phyloP scores from a whole-genome alignment of 2,888 invertebrate genomes.

The Zaprionus lineosus region DNA sequence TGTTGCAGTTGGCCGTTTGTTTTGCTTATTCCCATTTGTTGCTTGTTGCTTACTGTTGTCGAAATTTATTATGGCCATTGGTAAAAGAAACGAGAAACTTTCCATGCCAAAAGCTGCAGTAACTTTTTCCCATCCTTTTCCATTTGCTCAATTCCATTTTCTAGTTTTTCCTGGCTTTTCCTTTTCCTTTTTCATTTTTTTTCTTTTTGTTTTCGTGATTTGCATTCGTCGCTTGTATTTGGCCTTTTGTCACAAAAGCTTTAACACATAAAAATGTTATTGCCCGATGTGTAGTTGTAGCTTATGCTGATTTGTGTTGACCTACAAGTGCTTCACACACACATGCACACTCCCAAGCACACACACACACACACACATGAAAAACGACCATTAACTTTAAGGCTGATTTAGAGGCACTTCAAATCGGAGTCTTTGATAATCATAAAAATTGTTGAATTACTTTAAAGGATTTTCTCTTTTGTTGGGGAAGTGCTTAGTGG shows the following conservation, averaged over 20 bases:
- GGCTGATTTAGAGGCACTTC: conserved; percentile 56
- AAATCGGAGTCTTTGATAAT: conserved; percentile 25
- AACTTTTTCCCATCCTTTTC: too few species aligned
- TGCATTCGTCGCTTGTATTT: conserved; percentile 42
- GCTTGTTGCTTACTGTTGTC: conserved; percentile 64
- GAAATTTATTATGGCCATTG: conserved; percentile 60
- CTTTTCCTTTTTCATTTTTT: not conserved
- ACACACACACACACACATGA: conserved; percentile 1
- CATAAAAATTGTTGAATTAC: conserved; percentile 19
- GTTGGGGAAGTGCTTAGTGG: too few species aligned
- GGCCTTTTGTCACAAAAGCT: conserved; percentile 75
- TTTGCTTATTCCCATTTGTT: conserved; percentile 73
- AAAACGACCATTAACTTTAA: conserved; percentile 27
- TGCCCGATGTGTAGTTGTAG: conserved; percentile 73
- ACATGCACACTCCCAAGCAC: conserved; percentile 4
- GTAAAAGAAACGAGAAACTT: conserved; percentile 44
- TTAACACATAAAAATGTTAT: conserved; percentile 78
- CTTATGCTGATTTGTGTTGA: conserved; percentile 76
- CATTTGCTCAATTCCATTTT: too few species aligned
- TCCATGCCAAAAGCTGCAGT: conserved; percentile 50
- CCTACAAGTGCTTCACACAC: conserved; percentile 52
- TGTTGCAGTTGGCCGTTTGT: conserved; percentile 65
- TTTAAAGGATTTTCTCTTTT: too few species aligned
- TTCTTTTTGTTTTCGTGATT: conserved; percentile 17
- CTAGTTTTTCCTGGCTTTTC: conserved; percentile 12